phyloP scores from a whole-genome alignment of 2,888 invertebrate species.

The Cosmopolites sordidus region DNA sequence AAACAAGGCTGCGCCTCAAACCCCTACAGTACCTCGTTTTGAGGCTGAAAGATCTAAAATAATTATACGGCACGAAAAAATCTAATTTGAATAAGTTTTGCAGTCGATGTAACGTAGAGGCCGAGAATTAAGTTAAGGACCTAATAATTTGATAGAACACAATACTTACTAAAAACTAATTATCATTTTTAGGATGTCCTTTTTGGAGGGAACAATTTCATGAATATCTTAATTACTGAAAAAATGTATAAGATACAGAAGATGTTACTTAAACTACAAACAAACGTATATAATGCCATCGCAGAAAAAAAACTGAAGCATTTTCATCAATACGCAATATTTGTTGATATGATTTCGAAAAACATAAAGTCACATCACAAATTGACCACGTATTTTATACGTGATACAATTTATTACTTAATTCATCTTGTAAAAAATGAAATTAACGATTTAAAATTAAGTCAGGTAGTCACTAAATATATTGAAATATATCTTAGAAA shows the following conservation, averaged over 20 bases:
- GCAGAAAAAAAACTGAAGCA: conserved; percentile 53
- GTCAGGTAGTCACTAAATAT: conserved; percentile 43
- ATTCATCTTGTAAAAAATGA: conserved; percentile 51
- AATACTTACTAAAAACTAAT: too few relatives aligned
- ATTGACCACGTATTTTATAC: conserved; percentile 53
- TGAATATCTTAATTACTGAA: conserved; percentile 21
- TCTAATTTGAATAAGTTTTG: too few relatives aligned
- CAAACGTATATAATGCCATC: conserved; percentile 52
- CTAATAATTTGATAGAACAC: too few relatives aligned
- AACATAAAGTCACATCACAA: conserved; percentile 40
- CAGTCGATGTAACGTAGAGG: too few relatives aligned
- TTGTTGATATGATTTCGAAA: conserved; percentile 49
- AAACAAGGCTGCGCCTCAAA: too few relatives aligned
- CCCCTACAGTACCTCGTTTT: too few relatives aligned
- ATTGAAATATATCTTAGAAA: conserved; percentile 48
- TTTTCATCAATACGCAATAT: conserved; percentile 54
- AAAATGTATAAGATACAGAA: conserved; percentile 36
- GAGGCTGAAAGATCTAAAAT: too few relatives aligned
- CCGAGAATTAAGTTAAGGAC: too few relatives aligned
- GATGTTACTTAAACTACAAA: conserved; percentile 42
- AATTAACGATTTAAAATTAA: conserved; percentile 39
- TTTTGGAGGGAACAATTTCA: conserved; percentile 26
- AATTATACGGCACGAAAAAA: too few relatives aligned
- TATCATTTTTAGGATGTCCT: conserved; percentile 38
- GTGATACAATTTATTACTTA: conserved; percentile 55